Conservation (phyloP, 2,113 vertebrate genomes). For the Monarcha castaneiventris region DNA sequence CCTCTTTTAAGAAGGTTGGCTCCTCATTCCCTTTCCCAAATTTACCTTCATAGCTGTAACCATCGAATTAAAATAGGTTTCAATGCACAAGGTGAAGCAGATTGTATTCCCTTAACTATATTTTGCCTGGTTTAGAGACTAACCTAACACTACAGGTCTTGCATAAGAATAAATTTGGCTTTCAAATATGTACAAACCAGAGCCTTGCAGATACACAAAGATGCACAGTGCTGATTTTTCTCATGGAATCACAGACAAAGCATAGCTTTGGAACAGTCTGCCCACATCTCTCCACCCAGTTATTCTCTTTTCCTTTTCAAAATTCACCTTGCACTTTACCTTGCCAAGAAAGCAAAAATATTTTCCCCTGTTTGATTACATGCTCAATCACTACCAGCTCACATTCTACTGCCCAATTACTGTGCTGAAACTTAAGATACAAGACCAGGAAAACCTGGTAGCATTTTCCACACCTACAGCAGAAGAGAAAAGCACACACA, state of each 20-base stretch:
- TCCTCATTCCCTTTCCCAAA: background rate
- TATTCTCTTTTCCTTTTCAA: background rate
- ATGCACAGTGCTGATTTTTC: background rate
- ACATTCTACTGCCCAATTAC: background rate
- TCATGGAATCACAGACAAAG: background rate
- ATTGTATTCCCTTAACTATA: background rate
- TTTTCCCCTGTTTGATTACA: background rate
- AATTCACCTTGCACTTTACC: background rate
- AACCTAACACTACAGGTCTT: background rate
- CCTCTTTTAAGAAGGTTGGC: background rate
- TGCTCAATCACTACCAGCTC: background rate
- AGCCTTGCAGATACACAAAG: background rate
- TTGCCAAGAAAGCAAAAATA: background rate
- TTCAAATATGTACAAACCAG: background rate
- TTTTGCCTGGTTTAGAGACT: background rate
- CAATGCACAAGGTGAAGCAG: background rate
- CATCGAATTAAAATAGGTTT: background rate
- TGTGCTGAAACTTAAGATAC: background rate
- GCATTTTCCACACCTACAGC: background rate
- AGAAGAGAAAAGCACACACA: background rate
- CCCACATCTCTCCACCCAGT: background rate
- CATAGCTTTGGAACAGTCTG: background rate
- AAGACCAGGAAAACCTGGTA: background rate
- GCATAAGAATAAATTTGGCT: background rate
- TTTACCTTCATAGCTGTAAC: background rate